Base-by-base conservation (phyloP, 2,797 vertebrate genomes). In the Hippoglossus hippoglossus region DNA sequence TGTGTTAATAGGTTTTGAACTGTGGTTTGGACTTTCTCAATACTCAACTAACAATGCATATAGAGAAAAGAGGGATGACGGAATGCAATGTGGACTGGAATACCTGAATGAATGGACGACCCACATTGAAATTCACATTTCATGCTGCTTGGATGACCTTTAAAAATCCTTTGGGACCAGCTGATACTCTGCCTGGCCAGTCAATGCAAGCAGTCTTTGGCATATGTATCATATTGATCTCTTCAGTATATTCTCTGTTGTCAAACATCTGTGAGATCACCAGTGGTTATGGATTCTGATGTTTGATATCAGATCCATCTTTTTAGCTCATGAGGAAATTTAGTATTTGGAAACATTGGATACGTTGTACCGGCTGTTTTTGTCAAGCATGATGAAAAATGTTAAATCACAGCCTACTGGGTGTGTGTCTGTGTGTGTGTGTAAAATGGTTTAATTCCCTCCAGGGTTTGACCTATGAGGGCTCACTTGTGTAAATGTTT, bases 401-500 rank as follows among this genome's bases (percentile, higher is more conserved):
- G 16, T 68, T 15, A 71, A 71, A 62, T 58, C 34, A 39, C 54
- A 34, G 28, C 2, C 25, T 18, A 1, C 41, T 54, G 15, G n/a
- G 53, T 25, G 22, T 51, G 54, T 4, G 8, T 9, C 47, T 22
- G 28, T 57, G 53, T 25, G 22, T 52, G 54, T 6, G 9, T 4
- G 55, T n/a, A 52, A 64, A 47, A 73, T 28, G 21, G 12, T 50
- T 53, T 31, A 56, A 62, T 55, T 69, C 73, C 61, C 69, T 49
- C 44, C 34, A 47, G 51, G 52, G 46, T 72, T 26, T 65, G 67
- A 74, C 81, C 74, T 67, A 31, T 67, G 73, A 68, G 55, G 67
- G 83, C 73, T 59, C 58, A 26, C 59, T 56, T 12, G 49, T 79
- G 81, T 79, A 69, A 82, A 79, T 85, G 84, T 88, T 88, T 84